A percentile compares a stretch with the other conserved stretches of the same genome.
These are phyloP conservation scores for Dromococcyx pavoninus DNA, from an alignment of 2,797 vertebrate genomes.

Conservation along the genomic window DNA sequence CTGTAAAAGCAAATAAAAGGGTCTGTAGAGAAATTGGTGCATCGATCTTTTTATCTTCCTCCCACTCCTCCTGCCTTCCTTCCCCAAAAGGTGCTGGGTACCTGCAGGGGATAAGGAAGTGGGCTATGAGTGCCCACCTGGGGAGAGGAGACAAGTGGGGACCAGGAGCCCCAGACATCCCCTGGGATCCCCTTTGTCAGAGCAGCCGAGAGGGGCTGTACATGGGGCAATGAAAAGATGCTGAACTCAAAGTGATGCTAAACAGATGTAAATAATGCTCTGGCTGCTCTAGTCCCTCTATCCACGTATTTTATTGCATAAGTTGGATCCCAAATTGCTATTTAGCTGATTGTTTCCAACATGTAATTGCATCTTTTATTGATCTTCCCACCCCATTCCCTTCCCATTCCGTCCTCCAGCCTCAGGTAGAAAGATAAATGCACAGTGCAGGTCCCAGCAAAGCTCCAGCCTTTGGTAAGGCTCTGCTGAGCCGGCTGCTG, in stretches of 20 bases:
- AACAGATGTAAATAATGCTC: neutral
- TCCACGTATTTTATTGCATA: neutral
- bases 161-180: neutral
- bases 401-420: neutral
- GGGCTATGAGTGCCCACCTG: fast-evolving
- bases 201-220: neutral
- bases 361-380: neutral
- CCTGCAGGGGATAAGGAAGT: neutral
- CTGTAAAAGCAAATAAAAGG: neutral
- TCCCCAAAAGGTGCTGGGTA: neutral
- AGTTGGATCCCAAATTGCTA: neutral
- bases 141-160: neutral
- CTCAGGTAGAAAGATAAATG: neutral
- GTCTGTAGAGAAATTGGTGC: neutral
- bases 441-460: neutral
- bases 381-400: neutral
- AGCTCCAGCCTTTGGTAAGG: fast-evolving
- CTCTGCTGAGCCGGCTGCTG: fast-evolving
- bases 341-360: conserved; percentile 17
- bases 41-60: neutral
- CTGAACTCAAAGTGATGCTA: neutral
- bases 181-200: fast-evolving
- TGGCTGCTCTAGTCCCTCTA: neutral
- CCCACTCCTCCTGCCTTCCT: neutral
- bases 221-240: neutral